Evolutionary conservation across 2,113 vertebrate species (phyloP).

Genomic region (Abramis brama): DNA sequence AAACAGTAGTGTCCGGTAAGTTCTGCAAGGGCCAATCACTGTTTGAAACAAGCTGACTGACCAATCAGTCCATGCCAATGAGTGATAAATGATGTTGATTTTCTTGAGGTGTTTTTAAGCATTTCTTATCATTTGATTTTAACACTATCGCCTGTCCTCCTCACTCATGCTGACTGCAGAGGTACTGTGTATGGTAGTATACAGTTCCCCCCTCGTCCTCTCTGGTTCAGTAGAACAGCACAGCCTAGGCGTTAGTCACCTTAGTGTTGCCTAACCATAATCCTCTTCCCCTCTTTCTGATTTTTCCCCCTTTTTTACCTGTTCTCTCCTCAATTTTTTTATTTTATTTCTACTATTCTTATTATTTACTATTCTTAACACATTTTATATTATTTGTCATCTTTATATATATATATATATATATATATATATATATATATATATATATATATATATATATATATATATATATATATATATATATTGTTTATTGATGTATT

Average conservation of each 20-base stretch:
- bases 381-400: neutral
- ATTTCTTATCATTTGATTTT: constrained; percentile 40
- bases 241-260: constrained; percentile 62
- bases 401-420: neutral
- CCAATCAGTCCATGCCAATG: neutral
- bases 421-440: neutral
- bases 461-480: neutral
- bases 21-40: neutral
- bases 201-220: constrained; percentile 66
- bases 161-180: constrained; percentile 70
- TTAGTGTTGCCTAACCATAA: constrained; percentile 56
- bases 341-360: neutral
- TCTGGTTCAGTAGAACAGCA: constrained; percentile 66
- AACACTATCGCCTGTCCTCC: constrained; percentile 67
- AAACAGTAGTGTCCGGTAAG: constrained; percentile 92
- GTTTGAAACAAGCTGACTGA: constrained; percentile 1
- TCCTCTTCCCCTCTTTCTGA: constrained; percentile 23
- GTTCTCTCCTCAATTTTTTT: constrained; percentile 8
- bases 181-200: constrained; percentile 73
- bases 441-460: neutral
- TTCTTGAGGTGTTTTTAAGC: neutral
- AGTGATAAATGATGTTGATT: neutral
- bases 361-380: neutral
- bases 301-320: constrained; percentile 25
- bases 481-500: too few relatives aligned